These are phyloP conservation scores for Podabrus alpinus DNA, from an alignment of 2,888 invertebrate genomes.

Conservation along the genomic window DNA sequence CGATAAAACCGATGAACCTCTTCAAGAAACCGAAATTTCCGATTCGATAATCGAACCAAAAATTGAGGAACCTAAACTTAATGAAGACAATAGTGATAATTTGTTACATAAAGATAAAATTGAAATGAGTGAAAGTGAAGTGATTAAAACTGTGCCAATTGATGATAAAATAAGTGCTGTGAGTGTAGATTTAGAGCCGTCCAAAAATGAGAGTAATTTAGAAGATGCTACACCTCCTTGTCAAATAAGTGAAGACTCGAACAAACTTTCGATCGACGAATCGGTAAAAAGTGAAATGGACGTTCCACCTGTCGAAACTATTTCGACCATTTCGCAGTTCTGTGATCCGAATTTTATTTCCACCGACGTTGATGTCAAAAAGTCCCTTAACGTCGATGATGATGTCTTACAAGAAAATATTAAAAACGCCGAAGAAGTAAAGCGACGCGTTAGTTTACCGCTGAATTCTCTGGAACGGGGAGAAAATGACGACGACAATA, in stretches of 20 bases:
- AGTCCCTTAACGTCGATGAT: constrained; percentile 24
- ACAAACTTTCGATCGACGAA: constrained; percentile 54
- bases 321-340: constrained; percentile 73
- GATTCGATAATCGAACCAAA: not conserved
- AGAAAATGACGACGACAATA: constrained; percentile 50
- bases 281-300: constrained; percentile 41
- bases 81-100: constrained; percentile 42
- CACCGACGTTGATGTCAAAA: constrained; percentile 35
- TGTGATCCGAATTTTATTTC: constrained; percentile 68
- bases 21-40: not conserved
- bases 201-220: constrained; percentile 55
- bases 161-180: constrained; percentile 55
- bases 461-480: constrained; percentile 47
- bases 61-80: constrained; percentile 36
- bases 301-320: constrained; percentile 59
- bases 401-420: constrained; percentile 3
- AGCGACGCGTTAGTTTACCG: constrained; percentile 66
- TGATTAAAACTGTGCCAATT: constrained; percentile 42
- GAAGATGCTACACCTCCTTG: constrained; percentile 15
- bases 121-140: constrained; percentile 9
- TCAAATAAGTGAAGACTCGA: constrained; percentile 15
- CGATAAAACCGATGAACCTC: not conserved
- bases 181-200: constrained; percentile 57
- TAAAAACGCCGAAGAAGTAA: constrained; percentile 40
- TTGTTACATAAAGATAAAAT: constrained; percentile 36